Evolutionary conservation across 1,140 invertebrate genomes (phyloP), one percentile per base, ranked within the genome.

Genomic region (Drosophila melanica): DNA sequence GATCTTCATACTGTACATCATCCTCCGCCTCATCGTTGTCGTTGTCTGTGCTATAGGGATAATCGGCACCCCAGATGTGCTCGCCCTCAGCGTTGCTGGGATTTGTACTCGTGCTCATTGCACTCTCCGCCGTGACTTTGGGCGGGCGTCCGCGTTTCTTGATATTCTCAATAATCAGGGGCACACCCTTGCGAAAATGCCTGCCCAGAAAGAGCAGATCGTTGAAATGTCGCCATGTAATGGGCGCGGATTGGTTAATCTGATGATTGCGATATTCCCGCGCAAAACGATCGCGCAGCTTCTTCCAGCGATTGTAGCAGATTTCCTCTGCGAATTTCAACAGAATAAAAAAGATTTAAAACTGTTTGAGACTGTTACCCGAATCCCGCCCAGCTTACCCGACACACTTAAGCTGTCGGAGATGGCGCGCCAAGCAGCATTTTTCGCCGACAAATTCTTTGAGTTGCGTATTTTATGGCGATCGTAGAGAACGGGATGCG

Each of bases 281-380:
- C 0, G 86, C 86, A 41, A 91, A 91, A 11, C 90, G 85, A 64
- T 91, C 90, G 0, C 90, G 71, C 45, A 91, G 16, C 50, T 90
- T 90, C n/a, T 91, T 91, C 90, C 90, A 91, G 9, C 80, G 86
- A 30, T 90, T 91, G 37, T 90, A 91, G 60, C 82, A 87, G 0
- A 76, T 42, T 68, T 90, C 75, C 68, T 91, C 90, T 91, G 16
- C 11, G 45, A 27, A 6, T 27, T 6, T 27, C 23, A 33, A n/a
- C 41, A 11, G 11, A 47, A 27, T 48, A 12, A 2, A 18, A 18
- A 18, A 18, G 18, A 18, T 18, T 23, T 23, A 2, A 16, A 51
- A 3, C 10, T 16, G 11, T 11, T 0, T 11, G 9, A 10, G n/a
- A 6, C 8, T 9, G 9, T 2, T 14, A 5, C n/a, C 2, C 5